These are phyloP conservation scores for Drosophila prosaltans DNA, from an alignment of 1,140 invertebrate species.

Conservation along the genomic window DNA sequence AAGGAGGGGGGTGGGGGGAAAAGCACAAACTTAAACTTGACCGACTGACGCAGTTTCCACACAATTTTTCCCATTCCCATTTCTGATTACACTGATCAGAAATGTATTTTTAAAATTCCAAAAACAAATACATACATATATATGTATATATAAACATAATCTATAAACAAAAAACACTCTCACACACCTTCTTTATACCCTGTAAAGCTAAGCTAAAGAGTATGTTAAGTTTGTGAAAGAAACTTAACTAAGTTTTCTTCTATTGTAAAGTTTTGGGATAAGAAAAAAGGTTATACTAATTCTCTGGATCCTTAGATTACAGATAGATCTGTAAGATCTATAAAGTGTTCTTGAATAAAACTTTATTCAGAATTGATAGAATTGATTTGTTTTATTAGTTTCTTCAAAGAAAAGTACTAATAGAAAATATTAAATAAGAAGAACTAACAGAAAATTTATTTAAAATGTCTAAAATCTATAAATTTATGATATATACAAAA, in stretches of 20 bases:
- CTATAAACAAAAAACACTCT: constrained; percentile 14
- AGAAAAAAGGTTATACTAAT: no score
- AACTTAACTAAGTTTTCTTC: not conserved
- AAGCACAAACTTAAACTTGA: constrained; percentile 67
- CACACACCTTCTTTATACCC: constrained; percentile 19
- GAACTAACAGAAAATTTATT: no score
- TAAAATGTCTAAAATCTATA: no score
- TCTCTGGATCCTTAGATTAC: no score
- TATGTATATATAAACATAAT: not conserved
- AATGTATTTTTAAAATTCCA: constrained; percentile 36
- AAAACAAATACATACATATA: not conserved
- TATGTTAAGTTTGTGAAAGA: constrained; percentile 17
- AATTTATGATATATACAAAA: constrained; percentile 18
- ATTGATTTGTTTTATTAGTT: no score
- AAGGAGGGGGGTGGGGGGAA: no score
- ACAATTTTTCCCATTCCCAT: constrained; percentile 4
- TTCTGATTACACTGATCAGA: constrained; percentile 15
- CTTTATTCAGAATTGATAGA: no score
- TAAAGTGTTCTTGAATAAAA: no score
- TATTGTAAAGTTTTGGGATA: no score
- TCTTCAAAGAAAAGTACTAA: no score
- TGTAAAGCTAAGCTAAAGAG: not conserved
- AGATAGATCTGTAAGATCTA: no score
- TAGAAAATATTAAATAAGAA: no score
- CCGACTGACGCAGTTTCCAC: constrained; percentile 40